Base-by-base conservation (phyloP, 2,113 vertebrate genomes). In the Chaenogobius annularis region DNA sequence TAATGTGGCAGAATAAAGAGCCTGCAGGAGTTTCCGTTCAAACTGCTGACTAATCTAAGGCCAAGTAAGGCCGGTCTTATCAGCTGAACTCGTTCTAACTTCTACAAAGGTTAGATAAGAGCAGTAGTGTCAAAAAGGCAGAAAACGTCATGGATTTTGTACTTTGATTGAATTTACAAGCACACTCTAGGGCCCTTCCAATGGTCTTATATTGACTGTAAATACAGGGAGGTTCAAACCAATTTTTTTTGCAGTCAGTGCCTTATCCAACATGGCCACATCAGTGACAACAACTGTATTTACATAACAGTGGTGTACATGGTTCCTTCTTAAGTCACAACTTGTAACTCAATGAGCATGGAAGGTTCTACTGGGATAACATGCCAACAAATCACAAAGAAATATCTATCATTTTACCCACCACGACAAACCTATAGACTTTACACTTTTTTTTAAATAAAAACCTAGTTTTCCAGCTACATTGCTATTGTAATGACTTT, bases 251-350 rank as follows among this genome's bases (percentile, higher is more conserved):
- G 26, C 23, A 17, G 23, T 61, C 58, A 61, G 26, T 61, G 58
- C 14, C 23, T 58, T 26, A 58, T 26, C 59, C 31, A 37, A 26
- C 15, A 62, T n/a, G 17, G 26, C 59, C 7, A 26, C n/a, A 58
- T 11, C 56, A 23, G 23, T 58, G 56, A 15, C 7, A 10, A 61
- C 0, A 23, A 43, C 11, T 40, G 8, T 79, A 78, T 87, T 83
- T 83, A 82, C 35, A 14, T 55, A 56, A 75, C 31, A 85, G 85
- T 20, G 17, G 69, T 83, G 69, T 64, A 75, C 74, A 82, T 55
- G 71, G 74, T 17, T 73, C 40, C 77, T 35, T 63, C 48, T 68
- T 35, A 35, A 63, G 65, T 68, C n/a, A 54, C 44, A 35, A 7
- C 55, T n/a, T n/a, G 26, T 31, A 31, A 58, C 2, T 61, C 26